Base-by-base conservation (phyloP, 2,113 vertebrate genomes). In the Jaculus jaculus region DNA sequence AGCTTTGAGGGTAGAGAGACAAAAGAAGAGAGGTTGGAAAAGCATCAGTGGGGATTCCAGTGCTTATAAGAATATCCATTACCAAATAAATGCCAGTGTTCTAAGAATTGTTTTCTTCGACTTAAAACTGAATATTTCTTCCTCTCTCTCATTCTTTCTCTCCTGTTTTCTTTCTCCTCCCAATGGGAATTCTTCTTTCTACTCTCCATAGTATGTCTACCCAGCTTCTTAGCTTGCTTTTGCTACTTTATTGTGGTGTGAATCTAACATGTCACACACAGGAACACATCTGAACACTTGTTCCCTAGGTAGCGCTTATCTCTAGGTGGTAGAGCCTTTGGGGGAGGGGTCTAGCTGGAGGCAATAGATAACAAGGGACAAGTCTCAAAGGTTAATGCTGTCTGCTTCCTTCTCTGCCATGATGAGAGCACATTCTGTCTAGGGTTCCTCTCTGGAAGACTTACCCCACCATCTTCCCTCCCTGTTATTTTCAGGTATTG, bases 161-260 rank as follows among this genome's bases (percentile, higher is more conserved):
- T 12, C 65, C 7, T 12, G 8, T 3, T 23, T 39, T 72, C 20
- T 23, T 8, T 7, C 34, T 39, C 2, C 15, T 26, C 0, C 0
- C 13, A 32, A 18, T 10, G 69, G 69, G 68, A 94, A 42, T 16
- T 63, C 7, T 82, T 18, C 30, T 13, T 61, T 87, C 20, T 0
- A 10, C 1, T 69, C 12, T 16, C 21, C 11, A 9, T 9, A 34
- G 16, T 18, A 23, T 75, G 9, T 87, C 20, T 26, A n/a, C 10
- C n/a, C 16, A 5, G 11, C 24, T 2, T n/a, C 34, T 23, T 11
- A 4, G n/a, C 32, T 83, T 79, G 10, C 69, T 20, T 79, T 69
- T 2, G 3, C 30, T 84, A 8, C 10, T 83, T 83, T 39, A 51
- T 51, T 34, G n/a, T 28, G 54, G 15, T 20, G 3, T 61, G 5